Evolutionary conservation across 2,888 invertebrate genomes (phyloP).

Genomic region (Spisula subtruncata): DNA sequence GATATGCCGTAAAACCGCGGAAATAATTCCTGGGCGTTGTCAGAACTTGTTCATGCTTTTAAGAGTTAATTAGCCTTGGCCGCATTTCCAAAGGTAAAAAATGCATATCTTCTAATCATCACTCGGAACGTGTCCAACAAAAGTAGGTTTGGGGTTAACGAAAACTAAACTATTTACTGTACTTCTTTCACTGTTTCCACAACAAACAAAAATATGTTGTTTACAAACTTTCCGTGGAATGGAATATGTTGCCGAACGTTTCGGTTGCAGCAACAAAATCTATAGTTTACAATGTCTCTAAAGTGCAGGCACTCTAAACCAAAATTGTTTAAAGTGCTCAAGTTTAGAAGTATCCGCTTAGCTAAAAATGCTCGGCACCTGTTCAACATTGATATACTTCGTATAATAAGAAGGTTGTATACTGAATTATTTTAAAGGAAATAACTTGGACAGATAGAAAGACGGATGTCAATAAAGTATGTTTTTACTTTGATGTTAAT

Average conservation of each 20-base stretch:
- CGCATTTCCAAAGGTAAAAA: not conserved
- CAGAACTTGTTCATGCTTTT: not conserved
- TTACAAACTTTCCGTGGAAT: not conserved
- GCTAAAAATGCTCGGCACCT: not conserved
- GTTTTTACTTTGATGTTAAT: no score
- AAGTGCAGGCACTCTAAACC: not conserved
- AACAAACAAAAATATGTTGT: constrained; percentile 7
- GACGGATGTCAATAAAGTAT: no score
- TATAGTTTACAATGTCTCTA: not conserved
- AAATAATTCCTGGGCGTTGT: not conserved
- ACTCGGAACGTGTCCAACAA: not conserved
- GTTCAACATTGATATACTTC: not conserved
- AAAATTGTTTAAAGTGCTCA: not conserved
- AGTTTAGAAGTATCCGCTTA: not conserved
- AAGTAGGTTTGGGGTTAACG: no score
- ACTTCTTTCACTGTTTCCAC: no score
- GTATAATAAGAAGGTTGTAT: no score
- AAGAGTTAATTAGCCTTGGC: constrained; percentile 8
- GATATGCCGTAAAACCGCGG: not conserved
- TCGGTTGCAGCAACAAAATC: not conserved
- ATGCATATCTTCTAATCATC: not conserved
- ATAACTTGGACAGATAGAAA: no score
- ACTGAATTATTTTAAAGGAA: no score
- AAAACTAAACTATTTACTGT: no score
- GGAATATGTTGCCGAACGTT: not conserved